phyloP scores from a whole-genome alignment of 2,113 vertebrate genomes.

The Cebus imitator region DNA sequence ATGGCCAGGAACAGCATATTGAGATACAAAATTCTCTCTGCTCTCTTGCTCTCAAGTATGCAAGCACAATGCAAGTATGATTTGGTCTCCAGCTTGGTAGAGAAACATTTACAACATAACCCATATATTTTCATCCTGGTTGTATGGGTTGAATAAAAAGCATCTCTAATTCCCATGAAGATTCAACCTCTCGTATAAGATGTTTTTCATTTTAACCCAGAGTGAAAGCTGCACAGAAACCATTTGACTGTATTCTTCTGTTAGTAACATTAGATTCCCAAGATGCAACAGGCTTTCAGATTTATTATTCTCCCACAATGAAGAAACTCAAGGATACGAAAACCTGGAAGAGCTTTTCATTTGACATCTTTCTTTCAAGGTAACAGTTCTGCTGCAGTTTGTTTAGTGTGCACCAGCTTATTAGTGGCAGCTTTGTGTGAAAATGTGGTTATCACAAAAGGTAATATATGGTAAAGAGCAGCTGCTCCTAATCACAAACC shows the following conservation, averaged over 20 bases:
- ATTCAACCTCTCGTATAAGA: not conserved
- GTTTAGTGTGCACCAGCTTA: not conserved
- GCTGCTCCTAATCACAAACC: slow-evolving; percentile 59
- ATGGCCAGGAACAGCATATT: not conserved
- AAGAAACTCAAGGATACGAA: slow-evolving; percentile 53
- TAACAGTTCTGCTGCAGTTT: not conserved
- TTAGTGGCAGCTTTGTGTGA: slow-evolving; percentile 15
- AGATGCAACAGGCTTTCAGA: slow-evolving; percentile 24
- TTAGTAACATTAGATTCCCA: slow-evolving; percentile 27
- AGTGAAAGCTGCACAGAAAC: not conserved
- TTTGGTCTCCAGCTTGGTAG: not conserved
- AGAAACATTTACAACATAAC: not conserved
- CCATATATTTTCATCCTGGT: not conserved
- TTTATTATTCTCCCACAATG: slow-evolving; percentile 59
- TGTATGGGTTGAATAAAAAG: not conserved
- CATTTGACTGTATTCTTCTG: not conserved
- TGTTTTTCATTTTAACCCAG: not conserved
- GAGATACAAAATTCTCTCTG: not conserved
- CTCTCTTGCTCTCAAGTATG: not conserved
- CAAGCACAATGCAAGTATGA: not conserved
- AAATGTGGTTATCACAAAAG: slow-evolving; percentile 23
- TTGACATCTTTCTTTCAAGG: slow-evolving; percentile 65
- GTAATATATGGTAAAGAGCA: slow-evolving; percentile 12
- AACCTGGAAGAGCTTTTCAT: slow-evolving; percentile 39
- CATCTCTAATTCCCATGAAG: not conserved